Base-by-base conservation (phyloP, 2,888 invertebrate species). In the Urechis unicinctus region DNA sequence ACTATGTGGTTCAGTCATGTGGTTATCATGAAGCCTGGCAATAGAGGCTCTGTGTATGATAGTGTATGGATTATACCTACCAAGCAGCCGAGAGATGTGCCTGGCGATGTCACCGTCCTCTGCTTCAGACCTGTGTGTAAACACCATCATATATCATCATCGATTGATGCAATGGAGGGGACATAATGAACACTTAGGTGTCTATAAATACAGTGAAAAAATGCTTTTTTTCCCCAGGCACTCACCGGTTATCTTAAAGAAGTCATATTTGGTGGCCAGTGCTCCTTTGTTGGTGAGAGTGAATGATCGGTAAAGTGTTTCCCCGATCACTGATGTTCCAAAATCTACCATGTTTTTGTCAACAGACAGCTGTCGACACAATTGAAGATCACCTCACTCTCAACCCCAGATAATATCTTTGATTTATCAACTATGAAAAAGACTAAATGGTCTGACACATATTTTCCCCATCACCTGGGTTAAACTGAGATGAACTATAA, bases 291-390 rank as follows among this genome's bases (percentile, higher is more conserved):
- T 78, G 29, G 66, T 68, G 48, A 77, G 65, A 1, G 69, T 73
- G 31, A 77, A 66, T 6, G 70, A 67, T 54, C 69, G 65, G 54
- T 67, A 70, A 45, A 76, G 53, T 0, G 71, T 73, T 60, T 78
- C 77, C 50, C 76, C 78, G 53, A 78, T 77, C 3, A 78, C 77
- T n/a, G 72, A 68, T 1, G 73, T 73, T 9, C 75, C 77, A 68
- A 75, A 77, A 50, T 75, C 71, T 13, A 77, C 66, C 26, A 53
- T 53, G n/a, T 59, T 64, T 3, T 65, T 70, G 56, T 75, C 75
- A 25, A 77, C 68, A 13, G 62, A 65, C 44, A 78, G 59, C 78
- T 78, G 61, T 21, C 64, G 46, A 13, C 22, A 53, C 22, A 22
- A 50, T 21, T 42, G 22, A 45, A 45, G 17, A 21, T n/a, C n/a